Evolutionary conservation across 2,797 vertebrate species (phyloP), one percentile per base, ranked within the genome.

Genomic region (Anniella stebbinsi): DNA sequence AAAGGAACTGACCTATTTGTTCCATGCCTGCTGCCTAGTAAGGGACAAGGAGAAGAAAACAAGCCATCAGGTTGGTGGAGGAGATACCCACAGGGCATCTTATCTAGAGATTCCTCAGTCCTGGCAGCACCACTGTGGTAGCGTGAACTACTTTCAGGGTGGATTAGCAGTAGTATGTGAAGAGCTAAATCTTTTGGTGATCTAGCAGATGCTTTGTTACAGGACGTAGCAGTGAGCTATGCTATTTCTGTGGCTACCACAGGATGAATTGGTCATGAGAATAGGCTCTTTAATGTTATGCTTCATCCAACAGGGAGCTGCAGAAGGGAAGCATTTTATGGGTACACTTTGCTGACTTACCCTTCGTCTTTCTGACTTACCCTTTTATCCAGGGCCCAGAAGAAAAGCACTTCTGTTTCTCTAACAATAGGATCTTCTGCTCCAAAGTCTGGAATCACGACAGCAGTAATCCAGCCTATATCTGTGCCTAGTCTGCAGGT

Each of bases 361-460:
- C n/a, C 38, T 23, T 60, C n/a, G n/a, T n/a, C 18, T 17, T n/a
- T 23, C 57, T 57, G 77, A 8, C 54, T 54, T 94, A 12, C 51
- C 77, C 92, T 57, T 93, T 77, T 88, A 94, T 95, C 87, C 92
- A 99, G 99, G 95, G 97, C 97, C 84, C 98, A 99, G 93, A 99
- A 99, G 97, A 99, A 99, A 97, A 99, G 97, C 2, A 98, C 98
- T 36, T 99, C 99, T 0, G 98, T 99, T 96, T 99, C 99, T 77
- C 96, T 99, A 95, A 99, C 98, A 15, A 99, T 99, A 95, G 98
- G 98, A 84, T 98, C 98, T 1, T 97, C 98, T 48, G 98, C 98
- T 30, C 98, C 98, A 54, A 99, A 98, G 96, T 97, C 97, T 90
- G 95, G 98, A 4, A 98, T 99, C 83, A 98, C 97, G 77, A 98